phyloP scores from a whole-genome alignment of 2,888 invertebrate species.

The Mimas tiliae region DNA sequence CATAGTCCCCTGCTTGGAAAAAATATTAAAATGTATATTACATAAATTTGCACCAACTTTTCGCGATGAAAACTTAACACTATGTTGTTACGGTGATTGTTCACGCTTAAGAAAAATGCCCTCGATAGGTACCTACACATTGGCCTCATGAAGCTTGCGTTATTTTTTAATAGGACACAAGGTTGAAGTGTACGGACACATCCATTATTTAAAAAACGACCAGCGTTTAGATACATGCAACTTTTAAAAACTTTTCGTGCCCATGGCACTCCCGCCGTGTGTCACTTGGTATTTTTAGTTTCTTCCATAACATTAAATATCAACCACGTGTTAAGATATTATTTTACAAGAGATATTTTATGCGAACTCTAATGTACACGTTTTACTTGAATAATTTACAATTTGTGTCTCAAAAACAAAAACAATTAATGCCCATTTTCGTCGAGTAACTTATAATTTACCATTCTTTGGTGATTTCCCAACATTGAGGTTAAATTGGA shows the following conservation, averaged over 20 bases:
- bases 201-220: background rate
- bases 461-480: constrained; percentile 48
- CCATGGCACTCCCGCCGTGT: background rate
- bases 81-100: constrained; percentile 15
- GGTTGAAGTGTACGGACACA: background rate
- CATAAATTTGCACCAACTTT: constrained; percentile 16
- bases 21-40: background rate
- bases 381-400: constrained; percentile 23
- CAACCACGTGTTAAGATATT: background rate
- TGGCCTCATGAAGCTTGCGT: constrained; percentile 15
- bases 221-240: constrained; percentile 3
- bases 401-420: constrained; percentile 28
- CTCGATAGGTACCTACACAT: constrained; percentile 9
- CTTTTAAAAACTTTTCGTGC: background rate
- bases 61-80: background rate
- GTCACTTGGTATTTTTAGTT: background rate
- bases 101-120: constrained; percentile 2
- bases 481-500: constrained; percentile 33
- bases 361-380: constrained; percentile 25
- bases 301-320: background rate
- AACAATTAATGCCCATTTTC: constrained; percentile 48
- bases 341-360: constrained; percentile 13
- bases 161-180: constrained; percentile 7
- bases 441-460: constrained; percentile 43
- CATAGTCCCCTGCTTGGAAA: background rate